A percentile compares a stretch with the other conserved stretches of the same genome.
These are phyloP conservation scores for Caenorhabditis doughertyi DNA, from an alignment of 2,888 invertebrate species.

Conservation along the genomic window DNA sequence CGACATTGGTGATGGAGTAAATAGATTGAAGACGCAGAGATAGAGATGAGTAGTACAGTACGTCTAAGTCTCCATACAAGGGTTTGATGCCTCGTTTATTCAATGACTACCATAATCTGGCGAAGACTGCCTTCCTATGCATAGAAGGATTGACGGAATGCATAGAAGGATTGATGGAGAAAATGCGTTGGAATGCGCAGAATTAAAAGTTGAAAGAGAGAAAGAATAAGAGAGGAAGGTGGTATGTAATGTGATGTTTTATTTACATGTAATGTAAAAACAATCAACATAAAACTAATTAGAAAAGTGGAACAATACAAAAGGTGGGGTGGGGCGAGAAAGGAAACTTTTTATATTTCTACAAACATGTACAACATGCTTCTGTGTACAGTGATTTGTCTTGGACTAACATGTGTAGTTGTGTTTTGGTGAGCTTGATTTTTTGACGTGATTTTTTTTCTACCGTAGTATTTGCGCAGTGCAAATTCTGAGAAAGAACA, in stretches of 20 bases:
- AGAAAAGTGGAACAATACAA: constrained; percentile 37
- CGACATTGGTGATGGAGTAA: constrained; percentile 41
- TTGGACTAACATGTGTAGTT: constrained; percentile 25
- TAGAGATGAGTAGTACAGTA: constrained; percentile 50
- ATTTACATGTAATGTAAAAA: constrained; percentile 52
- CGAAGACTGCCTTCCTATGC: constrained; percentile 29
- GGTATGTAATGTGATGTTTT: constrained; percentile 49
- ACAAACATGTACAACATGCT: constrained; percentile 23
- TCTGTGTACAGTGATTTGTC: constrained; percentile 19
- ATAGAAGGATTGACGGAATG: constrained; percentile 22
- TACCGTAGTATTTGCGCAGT: constrained; percentile 30
- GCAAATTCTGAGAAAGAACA: constrained; percentile 22
- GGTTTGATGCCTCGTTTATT: constrained; percentile 15
- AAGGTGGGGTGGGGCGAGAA: background rate
- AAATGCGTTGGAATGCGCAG: constrained; percentile 59
- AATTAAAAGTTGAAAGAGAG: constrained; percentile 13
- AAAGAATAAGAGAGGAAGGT: constrained; percentile 14
- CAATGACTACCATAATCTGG: constrained; percentile 50
- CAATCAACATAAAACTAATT: constrained; percentile 58
- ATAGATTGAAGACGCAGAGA: constrained; percentile 42
- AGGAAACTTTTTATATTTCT: constrained; percentile 18
- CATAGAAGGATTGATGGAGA: constrained; percentile 10
- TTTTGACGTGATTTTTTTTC: constrained; percentile 24
- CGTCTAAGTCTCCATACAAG: constrained; percentile 11
- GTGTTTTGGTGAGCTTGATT: constrained; percentile 48